A percentile compares a stretch with the other conserved stretches of the same genome.
These are phyloP conservation scores for Tautogolabrus adspersus DNA, from an alignment of 2,113 vertebrate genomes.

Conservation along the genomic window DNA sequence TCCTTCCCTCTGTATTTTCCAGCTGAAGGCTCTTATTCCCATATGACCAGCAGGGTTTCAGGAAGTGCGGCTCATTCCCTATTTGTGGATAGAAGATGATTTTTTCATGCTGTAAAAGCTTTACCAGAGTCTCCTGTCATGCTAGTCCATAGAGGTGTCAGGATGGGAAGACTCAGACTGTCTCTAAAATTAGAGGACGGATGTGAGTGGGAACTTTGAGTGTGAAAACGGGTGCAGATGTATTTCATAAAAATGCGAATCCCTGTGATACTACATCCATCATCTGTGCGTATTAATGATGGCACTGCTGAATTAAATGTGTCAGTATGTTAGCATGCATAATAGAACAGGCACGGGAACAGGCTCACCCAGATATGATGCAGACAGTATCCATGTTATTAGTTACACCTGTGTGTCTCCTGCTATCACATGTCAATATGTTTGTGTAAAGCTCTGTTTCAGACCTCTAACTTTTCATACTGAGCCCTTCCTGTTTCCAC, in stretches of 20 bases:
- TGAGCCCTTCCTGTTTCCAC: not conserved
- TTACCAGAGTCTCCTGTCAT: slow-evolving; percentile 38
- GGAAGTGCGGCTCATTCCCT: slow-evolving; percentile 52
- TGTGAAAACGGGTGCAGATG: not conserved
- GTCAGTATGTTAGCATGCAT: not conserved
- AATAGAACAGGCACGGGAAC: not conserved
- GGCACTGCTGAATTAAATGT: not conserved
- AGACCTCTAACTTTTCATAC: not conserved
- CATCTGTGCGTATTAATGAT: not conserved
- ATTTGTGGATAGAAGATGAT: slow-evolving; percentile 70
- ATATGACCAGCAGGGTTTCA: slow-evolving; percentile 59
- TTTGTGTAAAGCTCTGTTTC: not conserved
- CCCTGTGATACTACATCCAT: not conserved
- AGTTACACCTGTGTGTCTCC: slow-evolving; percentile 5
- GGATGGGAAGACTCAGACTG: slow-evolving; percentile 34
- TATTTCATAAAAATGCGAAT: not conserved
- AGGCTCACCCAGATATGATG: not conserved
- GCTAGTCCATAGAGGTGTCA: slow-evolving; percentile 48
- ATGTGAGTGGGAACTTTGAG: not conserved
- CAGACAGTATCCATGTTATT: slow-evolving; percentile 2
- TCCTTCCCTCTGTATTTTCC: slow-evolving; percentile 49
- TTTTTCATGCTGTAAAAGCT: slow-evolving; percentile 82
- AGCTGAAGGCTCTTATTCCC: slow-evolving; percentile 63
- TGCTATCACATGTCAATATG: not conserved
- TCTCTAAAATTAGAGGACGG: slow-evolving; percentile 25